Percentiles rank a stretch among this genome's conserved stretches.
These are phyloP conservation scores for Labeo rohita DNA, from an alignment of 2,113 vertebrate species.

Conservation along the genomic window DNA sequence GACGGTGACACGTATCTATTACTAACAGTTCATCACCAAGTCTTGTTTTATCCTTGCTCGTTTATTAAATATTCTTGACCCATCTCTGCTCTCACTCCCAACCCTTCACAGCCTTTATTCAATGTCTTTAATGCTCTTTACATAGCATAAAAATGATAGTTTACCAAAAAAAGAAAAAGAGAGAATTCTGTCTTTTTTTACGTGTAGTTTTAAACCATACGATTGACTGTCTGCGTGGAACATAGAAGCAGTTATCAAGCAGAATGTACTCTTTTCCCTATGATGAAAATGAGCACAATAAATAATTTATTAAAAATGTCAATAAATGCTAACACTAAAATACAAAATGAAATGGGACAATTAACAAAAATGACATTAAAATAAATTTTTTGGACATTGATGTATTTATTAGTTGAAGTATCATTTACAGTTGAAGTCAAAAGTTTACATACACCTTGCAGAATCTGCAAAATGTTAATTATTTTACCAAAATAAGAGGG, in stretches of 20 bases:
- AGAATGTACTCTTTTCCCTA: neutral
- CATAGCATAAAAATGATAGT: neutral
- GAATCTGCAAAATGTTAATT: too few relatives aligned
- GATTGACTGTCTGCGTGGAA: neutral
- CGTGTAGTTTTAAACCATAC: too few relatives aligned
- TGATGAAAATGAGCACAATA: neutral
- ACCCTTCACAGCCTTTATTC: neutral
- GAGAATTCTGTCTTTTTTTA: neutral
- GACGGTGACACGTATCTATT: slow-evolving; percentile 16
- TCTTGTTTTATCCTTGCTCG: slow-evolving; percentile 7
- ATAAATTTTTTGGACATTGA: neutral
- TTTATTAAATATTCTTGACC: neutral
- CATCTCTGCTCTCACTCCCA: neutral
- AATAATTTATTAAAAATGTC: neutral
- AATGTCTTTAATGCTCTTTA: neutral
- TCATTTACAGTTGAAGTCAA: too few relatives aligned
- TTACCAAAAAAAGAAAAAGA: too few relatives aligned
- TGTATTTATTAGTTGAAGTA: too few relatives aligned
- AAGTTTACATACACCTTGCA: too few relatives aligned
- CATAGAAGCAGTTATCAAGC: neutral
- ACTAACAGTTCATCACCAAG: slow-evolving; percentile 28
- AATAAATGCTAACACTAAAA: neutral
- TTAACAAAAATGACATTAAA: neutral
- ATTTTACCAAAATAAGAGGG: too few relatives aligned
- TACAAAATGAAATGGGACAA: neutral